A percentile compares a stretch with the other conserved stretches of the same genome.
These are phyloP conservation scores for Triplophysa tibetana DNA, from an alignment of 2,113 vertebrate genomes.

Conservation along the genomic window DNA sequence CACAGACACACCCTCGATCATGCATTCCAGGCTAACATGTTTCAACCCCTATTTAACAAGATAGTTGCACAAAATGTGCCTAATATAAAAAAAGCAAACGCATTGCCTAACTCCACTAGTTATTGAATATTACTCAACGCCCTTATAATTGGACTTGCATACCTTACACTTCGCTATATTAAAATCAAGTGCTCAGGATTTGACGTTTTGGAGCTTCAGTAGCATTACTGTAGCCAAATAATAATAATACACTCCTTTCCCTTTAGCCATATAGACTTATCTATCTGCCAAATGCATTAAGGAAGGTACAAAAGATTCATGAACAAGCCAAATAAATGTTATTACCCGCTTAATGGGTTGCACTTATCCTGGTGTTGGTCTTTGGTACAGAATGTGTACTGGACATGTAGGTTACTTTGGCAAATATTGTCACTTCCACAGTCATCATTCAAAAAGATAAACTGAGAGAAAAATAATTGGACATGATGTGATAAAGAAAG, in stretches of 20 bases:
- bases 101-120: not conserved
- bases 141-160: not conserved
- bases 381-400: conserved; percentile 75
- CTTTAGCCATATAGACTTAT: not conserved
- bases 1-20: not conserved
- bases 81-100: not conserved
- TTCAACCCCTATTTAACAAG: not conserved
- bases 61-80: not conserved
- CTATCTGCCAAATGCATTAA: no score
- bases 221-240: not conserved
- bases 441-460: conserved; percentile 83
- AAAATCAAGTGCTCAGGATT: not conserved
- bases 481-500: not conserved
- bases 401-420: conserved; percentile 82
- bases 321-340: not conserved
- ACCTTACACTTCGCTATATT: not conserved
- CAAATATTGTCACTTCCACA: conserved; percentile 81
- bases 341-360: conserved; percentile 37
- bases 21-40: not conserved
- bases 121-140: not conserved
- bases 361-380: conserved; percentile 30
- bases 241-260: not conserved
- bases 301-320: no score
- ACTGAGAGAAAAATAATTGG: conserved; percentile 63
- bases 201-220: not conserved